Conservation (phyloP, 2,888 invertebrate species). For the Cacoxenus indagator region DNA sequence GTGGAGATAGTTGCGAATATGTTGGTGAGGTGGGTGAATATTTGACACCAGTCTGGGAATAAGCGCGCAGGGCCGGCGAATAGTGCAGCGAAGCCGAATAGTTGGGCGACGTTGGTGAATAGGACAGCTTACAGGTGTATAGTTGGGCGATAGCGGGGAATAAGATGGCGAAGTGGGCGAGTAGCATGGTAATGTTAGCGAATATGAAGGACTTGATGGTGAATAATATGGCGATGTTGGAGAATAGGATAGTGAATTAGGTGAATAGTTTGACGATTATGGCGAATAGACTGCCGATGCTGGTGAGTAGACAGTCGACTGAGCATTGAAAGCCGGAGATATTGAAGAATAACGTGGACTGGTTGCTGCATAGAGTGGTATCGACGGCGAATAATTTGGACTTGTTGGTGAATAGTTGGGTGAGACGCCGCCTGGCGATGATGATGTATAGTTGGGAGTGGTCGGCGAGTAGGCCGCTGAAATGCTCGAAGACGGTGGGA, state of each 20-base stretch:
- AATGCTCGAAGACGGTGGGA: conserved; percentile 74
- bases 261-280: conserved; percentile 83
- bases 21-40: conserved; percentile 86
- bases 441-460: conserved; percentile 79
- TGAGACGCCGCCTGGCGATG: conserved; percentile 77
- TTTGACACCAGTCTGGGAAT: conserved; percentile 85
- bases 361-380: conserved; percentile 80
- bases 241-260: conserved; percentile 85
- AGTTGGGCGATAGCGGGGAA: conserved; percentile 77
- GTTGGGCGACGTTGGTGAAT: conserved; percentile 73
- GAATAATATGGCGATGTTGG: conserved; percentile 85
- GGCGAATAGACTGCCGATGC: conserved; percentile 88
- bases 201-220: conserved; percentile 85
- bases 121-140: conserved; percentile 79
- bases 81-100: conserved; percentile 74
- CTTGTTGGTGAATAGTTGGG: conserved; percentile 85
- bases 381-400: conserved; percentile 79
- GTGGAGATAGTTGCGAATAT: conserved; percentile 87
- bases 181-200: conserved; percentile 82
- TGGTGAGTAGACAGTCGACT: conserved; percentile 84
- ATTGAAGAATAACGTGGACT: conserved; percentile 84
- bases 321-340: conserved; percentile 86
- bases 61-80: conserved; percentile 80
- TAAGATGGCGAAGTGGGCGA: conserved; percentile 80
- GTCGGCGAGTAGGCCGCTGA: conserved; percentile 78